phyloP scores from a whole-genome alignment of 2,888 invertebrate genomes.

The Leistus spinibarbis region DNA sequence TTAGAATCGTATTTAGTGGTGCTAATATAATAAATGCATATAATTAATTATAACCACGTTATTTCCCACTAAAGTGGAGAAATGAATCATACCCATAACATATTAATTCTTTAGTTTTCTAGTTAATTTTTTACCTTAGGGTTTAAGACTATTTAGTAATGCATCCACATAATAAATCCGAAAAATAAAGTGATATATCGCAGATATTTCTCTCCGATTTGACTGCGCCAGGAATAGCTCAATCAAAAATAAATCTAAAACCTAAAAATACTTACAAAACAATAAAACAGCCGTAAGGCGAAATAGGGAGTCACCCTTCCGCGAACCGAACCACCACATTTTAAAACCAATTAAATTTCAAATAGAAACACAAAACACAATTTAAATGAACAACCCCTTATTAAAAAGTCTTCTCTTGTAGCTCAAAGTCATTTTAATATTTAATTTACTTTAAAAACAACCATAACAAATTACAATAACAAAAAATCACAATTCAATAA shows the following conservation, averaged over 20 bases:
- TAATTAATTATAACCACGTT: too few relatives aligned
- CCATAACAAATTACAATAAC: slow-evolving; percentile 16
- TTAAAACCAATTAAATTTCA: background rate
- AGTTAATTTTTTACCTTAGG: too few relatives aligned
- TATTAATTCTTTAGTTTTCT: too few relatives aligned
- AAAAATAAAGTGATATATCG: background rate
- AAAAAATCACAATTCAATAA: background rate
- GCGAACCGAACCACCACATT: background rate
- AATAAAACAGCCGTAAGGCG: background rate
- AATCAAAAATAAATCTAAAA: background rate
- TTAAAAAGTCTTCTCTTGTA: slow-evolving; percentile 53
- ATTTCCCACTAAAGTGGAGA: too few relatives aligned
- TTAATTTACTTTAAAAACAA: slow-evolving; percentile 2
- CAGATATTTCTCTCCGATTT: background rate
- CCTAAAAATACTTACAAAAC: background rate
- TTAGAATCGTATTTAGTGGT: too few relatives aligned
- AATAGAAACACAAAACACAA: background rate
- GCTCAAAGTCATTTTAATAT: slow-evolving; percentile 45
- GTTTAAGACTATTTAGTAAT: too few relatives aligned
- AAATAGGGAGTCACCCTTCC: background rate
- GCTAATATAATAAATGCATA: too few relatives aligned
- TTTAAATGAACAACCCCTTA: slow-evolving; percentile 4
- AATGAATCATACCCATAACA: too few relatives aligned
- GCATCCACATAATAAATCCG: background rate
- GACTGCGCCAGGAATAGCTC: background rate